These are phyloP conservation scores for Ascidia mentula DNA, from an alignment of 23 tunicate genomes.

Conservation along the genomic window DNA sequence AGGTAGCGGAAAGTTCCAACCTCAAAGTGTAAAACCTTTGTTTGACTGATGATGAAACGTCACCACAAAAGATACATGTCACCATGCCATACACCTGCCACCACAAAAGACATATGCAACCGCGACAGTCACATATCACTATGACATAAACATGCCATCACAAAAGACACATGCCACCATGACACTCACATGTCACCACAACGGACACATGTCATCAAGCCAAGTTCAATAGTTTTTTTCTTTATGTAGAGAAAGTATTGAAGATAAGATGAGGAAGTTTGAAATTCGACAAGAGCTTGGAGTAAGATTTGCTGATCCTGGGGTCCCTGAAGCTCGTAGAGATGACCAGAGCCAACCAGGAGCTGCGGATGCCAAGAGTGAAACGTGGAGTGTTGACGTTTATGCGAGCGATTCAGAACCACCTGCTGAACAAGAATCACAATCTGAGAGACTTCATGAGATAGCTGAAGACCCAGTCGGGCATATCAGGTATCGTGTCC, in stretches of 20 bases:
- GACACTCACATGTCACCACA: no score
- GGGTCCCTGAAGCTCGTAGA: constrained; percentile 44
- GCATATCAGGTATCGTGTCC: constrained; percentile 34
- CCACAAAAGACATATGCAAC: no score
- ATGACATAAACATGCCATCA: no score
- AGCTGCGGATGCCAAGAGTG: constrained; percentile 69
- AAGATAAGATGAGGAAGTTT: constrained; percentile 98
- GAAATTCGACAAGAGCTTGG: constrained; percentile 88
- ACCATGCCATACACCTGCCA: no score
- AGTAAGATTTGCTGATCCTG: constrained; percentile 84
- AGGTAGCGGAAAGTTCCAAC: no score
- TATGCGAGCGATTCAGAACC: constrained; percentile 93
- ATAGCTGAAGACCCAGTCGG: constrained; percentile 81
- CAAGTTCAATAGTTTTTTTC: no score
- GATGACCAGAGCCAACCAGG: constrained; percentile 23
- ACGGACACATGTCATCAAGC: no score
- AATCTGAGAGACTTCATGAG: constrained; percentile 66
- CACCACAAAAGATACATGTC: no score
- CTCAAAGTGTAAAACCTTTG: no score
- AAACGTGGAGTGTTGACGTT: constrained; percentile 98
- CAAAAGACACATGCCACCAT: no score
- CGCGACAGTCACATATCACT: no score
- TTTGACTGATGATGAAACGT: no score
- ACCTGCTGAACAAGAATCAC: constrained; percentile 67
- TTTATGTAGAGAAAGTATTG: constrained; percentile 65